phyloP scores from a whole-genome alignment of 2,888 invertebrate genomes.

The Aphodius sticticus region DNA sequence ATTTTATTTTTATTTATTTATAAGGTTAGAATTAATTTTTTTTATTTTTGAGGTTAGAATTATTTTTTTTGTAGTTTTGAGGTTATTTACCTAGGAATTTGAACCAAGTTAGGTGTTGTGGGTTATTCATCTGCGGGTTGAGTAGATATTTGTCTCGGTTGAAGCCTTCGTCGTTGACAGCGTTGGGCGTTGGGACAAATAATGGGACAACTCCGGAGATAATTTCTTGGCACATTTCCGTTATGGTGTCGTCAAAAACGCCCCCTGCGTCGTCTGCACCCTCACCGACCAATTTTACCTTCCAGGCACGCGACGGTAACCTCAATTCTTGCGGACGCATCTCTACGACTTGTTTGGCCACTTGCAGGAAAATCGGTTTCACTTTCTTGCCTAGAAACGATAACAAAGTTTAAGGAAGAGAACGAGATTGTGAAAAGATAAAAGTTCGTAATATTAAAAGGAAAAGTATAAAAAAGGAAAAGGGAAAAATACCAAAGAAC shows the following conservation, averaged over 20 bases:
- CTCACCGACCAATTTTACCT: conserved; percentile 71
- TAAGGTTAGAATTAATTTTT: neutral
- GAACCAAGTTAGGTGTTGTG: conserved; percentile 66
- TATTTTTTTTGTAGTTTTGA: neutral
- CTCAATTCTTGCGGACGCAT: conserved; percentile 66
- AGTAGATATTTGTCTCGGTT: conserved; percentile 69
- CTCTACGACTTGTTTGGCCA: conserved; percentile 69
- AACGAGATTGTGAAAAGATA: too few relatives aligned
- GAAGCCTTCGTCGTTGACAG: conserved; percentile 68
- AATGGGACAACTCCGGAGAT: conserved; percentile 66
- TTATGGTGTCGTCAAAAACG: conserved; percentile 74
- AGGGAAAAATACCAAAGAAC: neutral
- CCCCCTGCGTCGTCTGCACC: conserved; percentile 76
- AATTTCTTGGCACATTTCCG: conserved; percentile 73
- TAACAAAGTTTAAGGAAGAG: too few relatives aligned
- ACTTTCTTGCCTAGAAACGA: conserved; percentile 58
- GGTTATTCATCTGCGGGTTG: conserved; percentile 65
- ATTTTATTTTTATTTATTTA: neutral
- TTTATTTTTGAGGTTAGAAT: neutral
- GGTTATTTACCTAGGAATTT: conserved; percentile 66
- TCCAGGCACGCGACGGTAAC: conserved; percentile 72
- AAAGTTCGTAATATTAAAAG: neutral
- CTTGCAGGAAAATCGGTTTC: conserved; percentile 69
- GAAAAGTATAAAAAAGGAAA: neutral
- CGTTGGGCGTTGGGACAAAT: conserved; percentile 69